Base-by-base conservation (phyloP, 2,888 invertebrate genomes). In the Tetheella fluctuosa region DNA sequence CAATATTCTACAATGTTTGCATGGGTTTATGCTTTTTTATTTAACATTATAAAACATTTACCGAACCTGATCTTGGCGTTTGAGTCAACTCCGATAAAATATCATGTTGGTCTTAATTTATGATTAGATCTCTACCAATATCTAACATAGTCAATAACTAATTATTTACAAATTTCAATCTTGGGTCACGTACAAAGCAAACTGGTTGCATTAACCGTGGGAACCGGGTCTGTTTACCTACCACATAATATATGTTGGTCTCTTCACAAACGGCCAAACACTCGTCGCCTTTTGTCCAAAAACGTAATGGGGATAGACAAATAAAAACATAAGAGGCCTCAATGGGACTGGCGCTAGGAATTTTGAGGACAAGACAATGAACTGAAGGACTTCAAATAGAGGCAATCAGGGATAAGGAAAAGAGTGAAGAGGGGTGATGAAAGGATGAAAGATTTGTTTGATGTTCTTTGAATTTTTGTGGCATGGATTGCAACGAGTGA, bases 291-390 rank as follows among this genome's bases (percentile, higher is more conserved):
- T 89, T 92, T 92, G 91, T 92, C 90, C 89, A 83, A 89, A 89
- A 90, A 88, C 85, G 86, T 92, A 91, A 93, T 91, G 91, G 91
- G 90, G 79, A 91, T 88, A 88, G 86, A 84, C 83, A 92, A 91
- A 91, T 89, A 91, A 84, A 76, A 79, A 83, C 84, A 80, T 76
- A 83, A 69, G 72, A 79, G 77, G 74, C 80, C 77, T 79, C 80
- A 79, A 80, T 81, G 76, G 80, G 74, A 68, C 75, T 79, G 88
- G 88, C 89, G 89, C 86, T 88, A 84, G 76, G 77, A 77, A 73
- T 69, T 66, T 74, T 67, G 64, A 70, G 79, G 71, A 76, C 70
- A 75, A 70, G 71, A 69, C 68, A 71, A 72, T 65, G 67, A 73
- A 60, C 69, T 64, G 67, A 64, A 58, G 55, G 25, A 34, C 54